Conservation (phyloP, 2,797 vertebrate genomes). For the Petrocephalus schoutedeni region DNA sequence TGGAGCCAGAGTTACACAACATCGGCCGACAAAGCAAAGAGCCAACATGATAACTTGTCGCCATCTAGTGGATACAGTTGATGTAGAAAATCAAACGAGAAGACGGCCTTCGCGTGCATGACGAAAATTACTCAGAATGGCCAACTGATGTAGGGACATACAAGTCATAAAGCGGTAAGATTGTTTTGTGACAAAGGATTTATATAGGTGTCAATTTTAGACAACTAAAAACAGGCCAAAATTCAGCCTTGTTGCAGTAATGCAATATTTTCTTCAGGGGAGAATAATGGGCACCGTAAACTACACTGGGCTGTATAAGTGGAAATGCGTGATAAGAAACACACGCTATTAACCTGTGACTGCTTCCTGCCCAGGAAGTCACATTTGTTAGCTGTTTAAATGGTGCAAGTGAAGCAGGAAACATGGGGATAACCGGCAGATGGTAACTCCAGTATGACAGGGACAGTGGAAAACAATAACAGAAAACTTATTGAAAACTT, state of each 20-base stretch:
- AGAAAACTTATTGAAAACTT: neutral
- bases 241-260: neutral
- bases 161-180: neutral
- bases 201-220: neutral
- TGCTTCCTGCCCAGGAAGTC: neutral
- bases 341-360: neutral
- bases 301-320: neutral
- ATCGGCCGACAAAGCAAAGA: neutral
- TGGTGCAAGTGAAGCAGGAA: neutral
- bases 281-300: neutral
- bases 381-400: neutral
- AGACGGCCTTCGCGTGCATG: neutral
- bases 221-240: neutral
- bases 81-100: neutral
- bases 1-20: neutral
- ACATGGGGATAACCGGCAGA: neutral
- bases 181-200: neutral
- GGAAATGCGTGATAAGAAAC: neutral
- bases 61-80: conserved; percentile 57
- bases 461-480: neutral
- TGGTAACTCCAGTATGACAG: neutral
- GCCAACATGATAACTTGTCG: conserved; percentile 42
- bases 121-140: neutral
- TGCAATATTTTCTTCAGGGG: neutral
- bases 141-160: neutral